Evolutionary conservation across 2,113 vertebrate genomes (phyloP).

Genomic region (Chloebia gouldiae): DNA sequence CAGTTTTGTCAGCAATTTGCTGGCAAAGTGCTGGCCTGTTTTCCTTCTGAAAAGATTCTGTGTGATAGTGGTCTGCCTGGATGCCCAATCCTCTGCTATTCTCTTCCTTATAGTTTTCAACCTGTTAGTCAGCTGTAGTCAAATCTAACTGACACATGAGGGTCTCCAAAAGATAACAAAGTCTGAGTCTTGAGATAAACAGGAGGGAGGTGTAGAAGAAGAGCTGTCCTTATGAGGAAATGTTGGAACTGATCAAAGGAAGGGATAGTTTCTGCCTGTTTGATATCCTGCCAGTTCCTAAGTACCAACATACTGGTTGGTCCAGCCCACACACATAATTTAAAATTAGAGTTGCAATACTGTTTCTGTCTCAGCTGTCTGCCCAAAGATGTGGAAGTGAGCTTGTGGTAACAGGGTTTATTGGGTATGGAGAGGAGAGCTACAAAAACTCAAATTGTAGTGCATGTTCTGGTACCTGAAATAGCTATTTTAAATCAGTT

Average conservation of each 20-base stretch:
- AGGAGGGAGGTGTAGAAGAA: not conserved
- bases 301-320: not conserved
- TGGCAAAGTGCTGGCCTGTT: not conserved
- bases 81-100: not conserved
- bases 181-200: not conserved
- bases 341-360: not conserved
- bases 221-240: not conserved
- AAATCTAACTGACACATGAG: not conserved
- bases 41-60: not conserved
- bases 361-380: not conserved
- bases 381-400: not conserved
- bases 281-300: not conserved
- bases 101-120: not conserved
- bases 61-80: not conserved
- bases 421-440: not conserved
- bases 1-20: not conserved
- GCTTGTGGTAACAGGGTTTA: fast-evolving
- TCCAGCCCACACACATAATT: not conserved
- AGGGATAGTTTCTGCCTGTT: not conserved
- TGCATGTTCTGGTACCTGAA: not conserved
- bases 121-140: not conserved
- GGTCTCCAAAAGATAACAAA: not conserved
- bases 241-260: not conserved
- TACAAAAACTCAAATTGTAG: not conserved
- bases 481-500: not conserved